phyloP scores from a whole-genome alignment of 2,797 vertebrate genomes.

The Chelonia mydas region DNA sequence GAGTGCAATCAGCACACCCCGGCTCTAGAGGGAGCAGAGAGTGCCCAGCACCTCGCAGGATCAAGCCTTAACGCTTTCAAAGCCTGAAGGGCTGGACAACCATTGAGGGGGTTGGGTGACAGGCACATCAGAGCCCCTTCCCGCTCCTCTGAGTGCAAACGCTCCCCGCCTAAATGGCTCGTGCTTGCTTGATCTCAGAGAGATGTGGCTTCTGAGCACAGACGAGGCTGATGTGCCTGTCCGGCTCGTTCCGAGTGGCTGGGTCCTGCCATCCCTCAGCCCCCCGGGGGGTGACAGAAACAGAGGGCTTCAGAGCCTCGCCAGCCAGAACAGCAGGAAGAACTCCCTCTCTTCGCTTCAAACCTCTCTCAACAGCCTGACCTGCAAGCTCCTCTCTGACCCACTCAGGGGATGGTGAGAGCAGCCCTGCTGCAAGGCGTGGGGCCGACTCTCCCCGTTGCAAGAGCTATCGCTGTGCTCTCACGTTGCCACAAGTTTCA shows the following conservation, averaged over 20 bases:
- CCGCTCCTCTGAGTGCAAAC: not conserved
- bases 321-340: not conserved
- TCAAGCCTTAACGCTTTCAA: not conserved
- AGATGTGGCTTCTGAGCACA: not conserved
- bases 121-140: not conserved
- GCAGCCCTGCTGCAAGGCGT: not conserved
- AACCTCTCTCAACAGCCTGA: not conserved
- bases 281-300: not conserved
- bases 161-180: not conserved
- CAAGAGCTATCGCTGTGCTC: not conserved
- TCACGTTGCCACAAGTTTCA: not conserved
- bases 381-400: not conserved
- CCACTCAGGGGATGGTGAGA: too few relatives aligned
- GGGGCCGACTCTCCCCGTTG: not conserved
- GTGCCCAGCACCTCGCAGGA: not conserved
- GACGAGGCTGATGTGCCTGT: not conserved
- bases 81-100: not conserved
- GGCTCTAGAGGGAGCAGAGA: not conserved
- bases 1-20: not conserved
- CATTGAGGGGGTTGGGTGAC: not conserved
- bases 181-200: not conserved
- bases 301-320: not conserved
- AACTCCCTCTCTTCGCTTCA: not conserved
- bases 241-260: not conserved
- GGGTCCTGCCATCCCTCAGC: not conserved